A percentile compares a stretch with the other conserved stretches of the same genome.
Conservation (phyloP, 1,140 invertebrate genomes). For the Drosophila biarmipes region DNA sequence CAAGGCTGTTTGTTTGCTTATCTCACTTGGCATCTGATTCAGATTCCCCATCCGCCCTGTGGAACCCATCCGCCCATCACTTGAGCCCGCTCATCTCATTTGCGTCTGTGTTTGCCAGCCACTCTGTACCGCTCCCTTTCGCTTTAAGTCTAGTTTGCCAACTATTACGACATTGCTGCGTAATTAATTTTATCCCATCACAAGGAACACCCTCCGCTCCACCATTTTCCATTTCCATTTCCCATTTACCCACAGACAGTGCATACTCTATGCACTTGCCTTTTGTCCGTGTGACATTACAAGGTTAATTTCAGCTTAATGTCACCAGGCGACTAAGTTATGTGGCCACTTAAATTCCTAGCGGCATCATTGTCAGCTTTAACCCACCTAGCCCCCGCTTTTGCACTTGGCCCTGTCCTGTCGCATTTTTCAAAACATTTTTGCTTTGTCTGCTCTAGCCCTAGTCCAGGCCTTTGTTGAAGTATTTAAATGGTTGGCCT, state of each 20-base stretch:
- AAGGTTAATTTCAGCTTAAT: conserved; percentile 74
- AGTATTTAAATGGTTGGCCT: conserved; percentile 57
- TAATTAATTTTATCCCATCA: conserved; percentile 50
- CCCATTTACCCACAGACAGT: conserved; percentile 1
- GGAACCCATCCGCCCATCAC: conserved; percentile 6
- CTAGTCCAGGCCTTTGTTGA: conserved; percentile 40
- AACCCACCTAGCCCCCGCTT: not conserved
- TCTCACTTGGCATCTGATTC: conserved; percentile 73
- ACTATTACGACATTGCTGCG: conserved; percentile 60
- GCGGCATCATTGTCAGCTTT: conserved; percentile 34
- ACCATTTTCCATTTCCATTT: not conserved
- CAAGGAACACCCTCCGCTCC: not conserved
- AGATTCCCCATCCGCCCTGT: conserved; percentile 50
- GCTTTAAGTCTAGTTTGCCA: conserved; percentile 53
- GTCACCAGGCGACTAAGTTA: conserved; percentile 56
- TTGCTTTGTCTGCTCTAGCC: conserved; percentile 44
- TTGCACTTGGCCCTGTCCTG: conserved; percentile 46
- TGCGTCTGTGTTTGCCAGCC: conserved; percentile 24
- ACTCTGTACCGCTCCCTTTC: not conserved
- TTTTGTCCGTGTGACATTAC: conserved; percentile 57
- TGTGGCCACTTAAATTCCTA: conserved; percentile 64
- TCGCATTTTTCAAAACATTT: conserved; percentile 60
- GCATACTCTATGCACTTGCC: conserved; percentile 20
- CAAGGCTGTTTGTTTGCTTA: conserved; percentile 80
- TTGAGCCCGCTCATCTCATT: conserved; percentile 26